These are phyloP conservation scores for Spodoptera frugiperda DNA, from an alignment of 1,140 invertebrate genomes.

Conservation along the genomic window DNA sequence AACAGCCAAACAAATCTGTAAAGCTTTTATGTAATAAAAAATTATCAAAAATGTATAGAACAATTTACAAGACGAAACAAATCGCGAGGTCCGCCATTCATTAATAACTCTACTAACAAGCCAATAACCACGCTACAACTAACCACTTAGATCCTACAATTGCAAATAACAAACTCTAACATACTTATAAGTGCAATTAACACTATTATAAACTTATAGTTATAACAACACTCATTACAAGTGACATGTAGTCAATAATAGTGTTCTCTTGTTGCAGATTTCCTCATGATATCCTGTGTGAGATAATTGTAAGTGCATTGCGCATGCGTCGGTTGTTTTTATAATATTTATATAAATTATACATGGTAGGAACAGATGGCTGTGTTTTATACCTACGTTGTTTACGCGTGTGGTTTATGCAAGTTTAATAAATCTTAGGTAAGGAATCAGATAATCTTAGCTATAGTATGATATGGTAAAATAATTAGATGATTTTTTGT, in stretches of 20 bases:
- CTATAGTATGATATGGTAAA: too few species aligned
- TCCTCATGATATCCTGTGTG: slow-evolving; percentile 40
- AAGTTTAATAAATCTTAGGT: too few species aligned
- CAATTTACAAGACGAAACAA: too few species aligned
- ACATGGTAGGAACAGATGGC: slow-evolving; percentile 24
- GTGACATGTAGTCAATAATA: background rate
- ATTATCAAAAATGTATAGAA: too few species aligned
- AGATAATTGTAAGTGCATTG: slow-evolving; percentile 41
- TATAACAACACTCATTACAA: slow-evolving; percentile 2
- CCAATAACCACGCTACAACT: too few species aligned
- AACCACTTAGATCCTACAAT: background rate
- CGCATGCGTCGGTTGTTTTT: background rate
- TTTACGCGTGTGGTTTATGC: too few species aligned
- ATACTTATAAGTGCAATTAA: background rate
- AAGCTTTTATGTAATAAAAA: too few species aligned
- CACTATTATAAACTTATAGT: background rate
- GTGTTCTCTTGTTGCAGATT: slow-evolving; percentile 41
- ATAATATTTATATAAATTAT: slow-evolving; percentile 12
- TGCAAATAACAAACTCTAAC: background rate
- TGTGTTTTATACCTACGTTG: background rate
- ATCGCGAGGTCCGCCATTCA: too few species aligned
- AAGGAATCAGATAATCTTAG: too few species aligned
- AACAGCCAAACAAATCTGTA: too few species aligned
- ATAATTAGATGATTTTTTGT: too few species aligned
- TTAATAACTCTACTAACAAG: too few species aligned